phyloP scores from a whole-genome alignment of 2,113 vertebrate species.

The Pedetes capensis region DNA sequence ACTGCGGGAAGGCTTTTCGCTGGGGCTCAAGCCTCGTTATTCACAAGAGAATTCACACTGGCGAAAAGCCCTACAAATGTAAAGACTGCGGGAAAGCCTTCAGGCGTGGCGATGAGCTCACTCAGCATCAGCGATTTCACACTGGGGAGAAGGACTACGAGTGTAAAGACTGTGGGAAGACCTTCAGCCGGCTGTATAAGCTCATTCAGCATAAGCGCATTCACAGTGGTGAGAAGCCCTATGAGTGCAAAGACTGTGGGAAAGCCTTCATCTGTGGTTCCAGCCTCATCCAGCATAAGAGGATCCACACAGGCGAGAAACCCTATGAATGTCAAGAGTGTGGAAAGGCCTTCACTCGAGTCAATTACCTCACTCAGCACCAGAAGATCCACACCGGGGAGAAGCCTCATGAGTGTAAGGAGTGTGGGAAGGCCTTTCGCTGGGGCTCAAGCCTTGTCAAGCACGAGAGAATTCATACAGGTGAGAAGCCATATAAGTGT shows the following conservation, averaged over 20 bases:
- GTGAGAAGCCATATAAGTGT: constrained; percentile 66
- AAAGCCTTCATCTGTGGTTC: constrained; percentile 75
- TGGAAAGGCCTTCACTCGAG: constrained; percentile 72
- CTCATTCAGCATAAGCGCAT: constrained; percentile 72
- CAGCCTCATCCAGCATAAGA: constrained; percentile 71
- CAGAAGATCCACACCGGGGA: constrained; percentile 72
- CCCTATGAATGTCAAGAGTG: constrained; percentile 71
- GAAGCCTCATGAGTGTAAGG: constrained; percentile 64
- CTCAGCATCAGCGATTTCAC: constrained; percentile 56
- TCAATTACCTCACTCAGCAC: constrained; percentile 69
- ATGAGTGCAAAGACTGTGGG: constrained; percentile 67
- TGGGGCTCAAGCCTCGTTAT: constrained; percentile 67
- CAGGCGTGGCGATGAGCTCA: constrained; percentile 21
- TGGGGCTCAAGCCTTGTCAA: constrained; percentile 66
- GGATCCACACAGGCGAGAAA: constrained; percentile 73
- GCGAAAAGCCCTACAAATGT: constrained; percentile 63
- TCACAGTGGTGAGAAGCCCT: constrained; percentile 73
- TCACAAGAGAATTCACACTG: constrained; percentile 63
- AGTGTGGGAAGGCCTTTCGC: constrained; percentile 74
- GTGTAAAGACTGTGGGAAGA: constrained; percentile 75
- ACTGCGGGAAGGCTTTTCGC: constrained; percentile 72
- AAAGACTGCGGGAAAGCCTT: constrained; percentile 69
- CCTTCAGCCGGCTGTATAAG: constrained; percentile 71
- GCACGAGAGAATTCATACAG: constrained; percentile 67
- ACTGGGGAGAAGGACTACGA: constrained; percentile 58